These are phyloP conservation scores for Telmatherina bonti DNA, from an alignment of 2,797 vertebrate genomes.

Conservation along the genomic window DNA sequence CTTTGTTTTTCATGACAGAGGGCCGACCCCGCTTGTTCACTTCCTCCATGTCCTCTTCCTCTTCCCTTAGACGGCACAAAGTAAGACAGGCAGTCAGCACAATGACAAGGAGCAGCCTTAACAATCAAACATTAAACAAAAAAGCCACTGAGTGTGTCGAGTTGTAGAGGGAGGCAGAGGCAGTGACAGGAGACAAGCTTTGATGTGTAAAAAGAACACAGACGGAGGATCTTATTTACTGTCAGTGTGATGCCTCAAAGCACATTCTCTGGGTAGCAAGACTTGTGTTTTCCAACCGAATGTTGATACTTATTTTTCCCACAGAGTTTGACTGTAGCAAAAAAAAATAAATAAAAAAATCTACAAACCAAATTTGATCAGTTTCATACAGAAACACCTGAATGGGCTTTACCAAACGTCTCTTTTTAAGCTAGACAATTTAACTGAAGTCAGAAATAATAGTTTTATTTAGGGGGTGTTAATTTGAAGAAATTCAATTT, in stretches of 20 bases:
- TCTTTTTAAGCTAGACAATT: background rate
- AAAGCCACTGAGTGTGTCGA: background rate
- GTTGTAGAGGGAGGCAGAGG: constrained; percentile 6
- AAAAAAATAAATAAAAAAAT: background rate
- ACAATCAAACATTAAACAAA: constrained; percentile 26
- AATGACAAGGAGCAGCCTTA: constrained; percentile 36
- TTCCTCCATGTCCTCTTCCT: constrained; percentile 60
- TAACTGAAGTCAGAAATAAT: constrained; percentile 11
- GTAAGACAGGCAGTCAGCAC: constrained; percentile 32
- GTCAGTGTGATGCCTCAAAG: constrained; percentile 14
- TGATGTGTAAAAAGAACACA: background rate
- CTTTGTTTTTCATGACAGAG: constrained; percentile 52
- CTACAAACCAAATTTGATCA: background rate
- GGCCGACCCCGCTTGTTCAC: constrained; percentile 28
- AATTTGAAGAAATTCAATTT: constrained; percentile 1
- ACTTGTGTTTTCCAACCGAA: constrained; percentile 29
- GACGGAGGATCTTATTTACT: constrained; percentile 16
- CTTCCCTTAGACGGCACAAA: constrained; percentile 54
- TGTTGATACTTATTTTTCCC: constrained; percentile 6
- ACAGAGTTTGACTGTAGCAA: background rate
- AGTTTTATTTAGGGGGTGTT: background rate
- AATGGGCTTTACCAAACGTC: constrained; percentile 34
- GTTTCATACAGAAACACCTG: constrained; percentile 14
- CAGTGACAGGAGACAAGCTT: constrained; percentile 13
- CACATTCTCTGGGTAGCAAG: background rate